Evolutionary conservation across 2,797 vertebrate genomes (phyloP).

Genomic region (Poeciliopsis gracilis): DNA sequence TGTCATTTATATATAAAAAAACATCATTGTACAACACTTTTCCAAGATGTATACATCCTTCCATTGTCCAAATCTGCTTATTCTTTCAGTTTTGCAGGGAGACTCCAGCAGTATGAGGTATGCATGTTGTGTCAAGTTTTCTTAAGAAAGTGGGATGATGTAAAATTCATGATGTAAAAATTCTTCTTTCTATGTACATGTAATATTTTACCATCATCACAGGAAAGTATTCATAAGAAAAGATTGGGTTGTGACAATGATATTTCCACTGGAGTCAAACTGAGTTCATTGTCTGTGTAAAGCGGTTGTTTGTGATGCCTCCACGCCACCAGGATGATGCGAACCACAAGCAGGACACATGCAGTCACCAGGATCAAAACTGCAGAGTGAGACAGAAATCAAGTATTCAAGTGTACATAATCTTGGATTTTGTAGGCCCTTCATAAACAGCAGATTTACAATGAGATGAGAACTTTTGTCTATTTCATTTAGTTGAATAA

Average conservation of each 20-base stretch:
- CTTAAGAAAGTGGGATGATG: not conserved
- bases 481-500: not conserved
- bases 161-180: not conserved
- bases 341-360: constrained; percentile 50
- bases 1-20: not conserved
- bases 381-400: constrained; percentile 36
- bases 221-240: constrained; percentile 47
- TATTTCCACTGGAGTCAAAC: constrained; percentile 69
- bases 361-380: constrained; percentile 54
- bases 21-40: not conserved
- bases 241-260: constrained; percentile 61
- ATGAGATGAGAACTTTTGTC: not conserved
- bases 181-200: not conserved
- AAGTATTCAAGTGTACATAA: not conserved
- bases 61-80: not conserved
- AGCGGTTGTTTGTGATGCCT: constrained; percentile 62
- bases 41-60: not conserved
- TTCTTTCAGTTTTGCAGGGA: not conserved
- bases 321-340: constrained; percentile 61
- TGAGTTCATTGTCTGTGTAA: constrained; percentile 47
- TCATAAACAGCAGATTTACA: not conserved
- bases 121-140: not conserved
- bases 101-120: not conserved
- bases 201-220: not conserved
- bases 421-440: not conserved